Conservation (phyloP, 1,140 invertebrate genomes). For the Dendrolimus kikuchii region DNA sequence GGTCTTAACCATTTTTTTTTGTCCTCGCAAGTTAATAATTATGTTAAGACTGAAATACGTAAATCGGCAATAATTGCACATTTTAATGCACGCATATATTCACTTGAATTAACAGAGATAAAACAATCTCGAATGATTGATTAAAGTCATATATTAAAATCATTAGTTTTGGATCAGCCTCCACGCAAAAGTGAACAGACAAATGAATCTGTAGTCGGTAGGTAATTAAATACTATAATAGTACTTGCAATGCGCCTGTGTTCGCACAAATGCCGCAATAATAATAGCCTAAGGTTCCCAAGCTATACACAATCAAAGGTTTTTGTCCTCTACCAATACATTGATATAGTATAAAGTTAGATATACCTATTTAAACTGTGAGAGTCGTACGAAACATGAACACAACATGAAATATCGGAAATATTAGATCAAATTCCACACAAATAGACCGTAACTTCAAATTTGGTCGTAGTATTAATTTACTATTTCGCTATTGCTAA, state of each 20-base stretch:
- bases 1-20: constrained; percentile 6
- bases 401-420: constrained; percentile 43
- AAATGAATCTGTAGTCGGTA: constrained; percentile 4
- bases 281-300: constrained; percentile 32
- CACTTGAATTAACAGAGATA: too few species aligned
- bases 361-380: constrained; percentile 17
- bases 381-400: constrained; percentile 50
- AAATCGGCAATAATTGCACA: too few species aligned
- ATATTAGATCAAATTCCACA: constrained; percentile 29
- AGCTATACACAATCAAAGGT: constrained; percentile 33
- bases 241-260: constrained; percentile 1
- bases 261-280: background rate
- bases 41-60: background rate
- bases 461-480: constrained; percentile 27
- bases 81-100: too few species aligned
- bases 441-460: constrained; percentile 42
- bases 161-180: background rate
- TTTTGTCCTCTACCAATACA: constrained; percentile 46
- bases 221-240: constrained; percentile 8
- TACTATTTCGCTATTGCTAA: constrained; percentile 11
- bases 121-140: too few species aligned
- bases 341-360: constrained; percentile 20
- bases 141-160: too few species aligned
- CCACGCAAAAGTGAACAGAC: constrained; percentile 8
- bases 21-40: constrained; percentile 6